phyloP scores from a whole-genome alignment of 2,113 vertebrate genomes.

The Meles meles region DNA sequence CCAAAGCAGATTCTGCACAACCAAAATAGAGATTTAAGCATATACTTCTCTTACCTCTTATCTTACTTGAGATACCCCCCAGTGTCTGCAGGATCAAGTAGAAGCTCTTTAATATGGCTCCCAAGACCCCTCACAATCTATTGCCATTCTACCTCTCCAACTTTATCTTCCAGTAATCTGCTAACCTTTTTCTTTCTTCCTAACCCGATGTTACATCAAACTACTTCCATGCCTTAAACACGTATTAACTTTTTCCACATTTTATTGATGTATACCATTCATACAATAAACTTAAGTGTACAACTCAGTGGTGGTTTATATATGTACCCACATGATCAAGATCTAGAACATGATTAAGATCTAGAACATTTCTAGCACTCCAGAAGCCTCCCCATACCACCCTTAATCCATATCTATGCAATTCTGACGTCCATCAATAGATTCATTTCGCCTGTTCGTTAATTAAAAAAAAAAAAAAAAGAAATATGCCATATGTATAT shows the following conservation, averaged over 20 bases:
- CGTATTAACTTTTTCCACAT: neutral
- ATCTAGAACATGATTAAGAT: neutral
- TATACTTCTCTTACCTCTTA: neutral
- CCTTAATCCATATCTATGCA: neutral
- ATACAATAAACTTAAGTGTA: neutral
- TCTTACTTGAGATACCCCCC: neutral
- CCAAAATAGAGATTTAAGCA: neutral
- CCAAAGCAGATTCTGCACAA: neutral
- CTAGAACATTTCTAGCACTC: neutral
- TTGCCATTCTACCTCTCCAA: neutral
- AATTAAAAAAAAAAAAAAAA: neutral
- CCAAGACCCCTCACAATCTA: neutral
- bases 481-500: neutral
- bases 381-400: neutral
- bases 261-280: neutral
- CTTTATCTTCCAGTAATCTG: neutral
- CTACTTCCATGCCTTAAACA: constrained; percentile 12
- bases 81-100: neutral
- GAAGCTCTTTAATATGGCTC: neutral
- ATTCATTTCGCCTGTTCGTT: neutral
- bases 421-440: neutral
- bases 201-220: neutral
- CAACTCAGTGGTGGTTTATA: neutral
- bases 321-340: neutral
- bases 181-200: neutral